Base-by-base conservation (phyloP, 2,113 vertebrate species). In the Myanophis thanlyinensis region DNA sequence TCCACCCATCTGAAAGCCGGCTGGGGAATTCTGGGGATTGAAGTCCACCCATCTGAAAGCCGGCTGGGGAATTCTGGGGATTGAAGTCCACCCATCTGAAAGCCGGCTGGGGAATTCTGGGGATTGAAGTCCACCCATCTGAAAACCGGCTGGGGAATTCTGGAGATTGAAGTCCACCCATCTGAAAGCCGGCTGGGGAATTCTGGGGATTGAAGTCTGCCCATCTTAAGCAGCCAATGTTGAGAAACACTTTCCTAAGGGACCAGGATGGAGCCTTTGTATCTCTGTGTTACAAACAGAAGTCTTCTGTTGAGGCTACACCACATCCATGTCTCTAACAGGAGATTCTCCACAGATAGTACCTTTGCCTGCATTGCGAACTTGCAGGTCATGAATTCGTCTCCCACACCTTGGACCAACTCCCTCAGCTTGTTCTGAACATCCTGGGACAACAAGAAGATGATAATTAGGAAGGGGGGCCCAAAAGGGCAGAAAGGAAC, bases 351-450 rank as follows among this genome's bases (percentile, higher is more conserved):
- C 35, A 23, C 80, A 53, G 93, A 96, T 95, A 13, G 80, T 97
- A 98, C 99, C 99, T 99, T 99, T n/a, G 99, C 99, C 89, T 96
- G 98, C 0, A 98, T 97, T 90, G 99, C 98, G 87, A 98, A 96
- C 96, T 97, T 98, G 95, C 98, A 99, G 25, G 97, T 99, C 98
- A 99, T 96, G 96, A 99, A 99, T 94, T 99, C 99, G 47, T 99
- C 99, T 4, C 99, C 99, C 1, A 97, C 97, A 94, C 98, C 98
- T 95, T 98, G 99, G 91, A 98, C 98, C 44, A 98, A 90, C 80
- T 99, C 99, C 53, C 98, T 98, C 91, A 99, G 97, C 96, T 98
- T 99, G 94, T 97, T 97, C 96, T 99, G 99, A 94, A 99, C 98
- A 51, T 99, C 99, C 99, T 99, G 96, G 92, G 93, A 85, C 93